phyloP scores from a whole-genome alignment of 92 coral and sea anemone genomes.

The Epizoanthus scotinus region DNA sequence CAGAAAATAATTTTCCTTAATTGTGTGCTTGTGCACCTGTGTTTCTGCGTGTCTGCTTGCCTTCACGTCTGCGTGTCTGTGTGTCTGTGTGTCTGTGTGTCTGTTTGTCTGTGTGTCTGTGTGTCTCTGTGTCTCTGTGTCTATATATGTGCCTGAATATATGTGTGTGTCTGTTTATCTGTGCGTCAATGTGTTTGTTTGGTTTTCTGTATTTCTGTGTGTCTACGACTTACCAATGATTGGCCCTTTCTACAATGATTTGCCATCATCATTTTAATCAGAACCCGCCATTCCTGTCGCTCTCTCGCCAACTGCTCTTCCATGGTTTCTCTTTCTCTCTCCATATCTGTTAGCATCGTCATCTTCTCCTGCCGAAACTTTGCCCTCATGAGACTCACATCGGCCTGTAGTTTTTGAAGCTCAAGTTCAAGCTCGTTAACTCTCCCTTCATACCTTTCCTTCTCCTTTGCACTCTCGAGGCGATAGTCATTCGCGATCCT shows the following conservation, averaged over 20 bases:
- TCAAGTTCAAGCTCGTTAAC: constrained; percentile 58
- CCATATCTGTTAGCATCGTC: constrained; percentile 70
- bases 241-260: not conserved
- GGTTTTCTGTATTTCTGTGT: no score
- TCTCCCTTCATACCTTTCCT: constrained; percentile 59
- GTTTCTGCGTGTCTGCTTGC: no score
- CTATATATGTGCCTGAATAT: no score
- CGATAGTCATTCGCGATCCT: constrained; percentile 73
- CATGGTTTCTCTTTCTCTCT: constrained; percentile 73
- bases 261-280: constrained; percentile 42
- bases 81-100: no score
- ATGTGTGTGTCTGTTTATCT: no score
- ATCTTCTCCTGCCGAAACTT: constrained; percentile 75
- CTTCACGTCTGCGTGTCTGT: no score
- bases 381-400: constrained; percentile 56
- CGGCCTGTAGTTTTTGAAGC: constrained; percentile 61
- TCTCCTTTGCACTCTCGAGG: constrained; percentile 64
- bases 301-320: constrained; percentile 79
- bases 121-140: no score
- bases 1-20: no score
- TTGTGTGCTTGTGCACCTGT: no score
- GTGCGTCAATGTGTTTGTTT: no score
- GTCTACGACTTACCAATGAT: not conserved
- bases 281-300: constrained; percentile 68
- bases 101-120: no score